Conservation (phyloP, 1,140 invertebrate genomes). For the Metopolophium dirhodum region DNA sequence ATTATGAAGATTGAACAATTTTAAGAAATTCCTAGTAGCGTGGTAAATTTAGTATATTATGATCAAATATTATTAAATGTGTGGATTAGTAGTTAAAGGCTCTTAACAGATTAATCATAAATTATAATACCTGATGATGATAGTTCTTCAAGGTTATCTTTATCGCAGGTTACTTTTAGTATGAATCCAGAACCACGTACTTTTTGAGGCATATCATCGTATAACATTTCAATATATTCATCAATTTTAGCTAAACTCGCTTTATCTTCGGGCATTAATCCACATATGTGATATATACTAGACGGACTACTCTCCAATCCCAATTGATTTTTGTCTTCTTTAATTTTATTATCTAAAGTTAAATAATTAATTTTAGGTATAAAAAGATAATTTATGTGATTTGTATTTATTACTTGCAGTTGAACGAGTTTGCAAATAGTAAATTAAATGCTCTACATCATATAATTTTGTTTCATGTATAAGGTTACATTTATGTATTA, state of each 20-base stretch:
- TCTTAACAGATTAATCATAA: too few relatives aligned
- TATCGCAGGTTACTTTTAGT: conserved; percentile 86
- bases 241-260: conserved; percentile 85
- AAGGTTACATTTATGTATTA: conserved; percentile 86
- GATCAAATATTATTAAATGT: too few relatives aligned
- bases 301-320: conserved; percentile 6
- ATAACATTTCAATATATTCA: conserved; percentile 94
- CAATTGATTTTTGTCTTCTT: conserved; percentile 49
- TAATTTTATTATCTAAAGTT: conserved; percentile 41
- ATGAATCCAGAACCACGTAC: conserved; percentile 91
- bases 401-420: conserved; percentile 63
- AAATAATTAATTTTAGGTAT: not conserved
- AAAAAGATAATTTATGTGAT: not conserved
- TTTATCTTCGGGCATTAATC: conserved; percentile 62
- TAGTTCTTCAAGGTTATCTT: conserved; percentile 92
- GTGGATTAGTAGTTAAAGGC: too few relatives aligned
- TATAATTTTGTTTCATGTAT: conserved; percentile 83
- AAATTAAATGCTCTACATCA: conserved; percentile 91
- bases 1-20: too few relatives aligned
- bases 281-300: conserved; percentile 37
- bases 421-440: conserved; percentile 87
- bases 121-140: conserved; percentile 80
- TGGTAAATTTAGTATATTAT: too few relatives aligned
- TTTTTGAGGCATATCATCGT: conserved; percentile 94
- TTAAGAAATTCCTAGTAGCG: too few relatives aligned